Conservation (phyloP, 2,113 vertebrate species). For the Terrapene triunguis region DNA sequence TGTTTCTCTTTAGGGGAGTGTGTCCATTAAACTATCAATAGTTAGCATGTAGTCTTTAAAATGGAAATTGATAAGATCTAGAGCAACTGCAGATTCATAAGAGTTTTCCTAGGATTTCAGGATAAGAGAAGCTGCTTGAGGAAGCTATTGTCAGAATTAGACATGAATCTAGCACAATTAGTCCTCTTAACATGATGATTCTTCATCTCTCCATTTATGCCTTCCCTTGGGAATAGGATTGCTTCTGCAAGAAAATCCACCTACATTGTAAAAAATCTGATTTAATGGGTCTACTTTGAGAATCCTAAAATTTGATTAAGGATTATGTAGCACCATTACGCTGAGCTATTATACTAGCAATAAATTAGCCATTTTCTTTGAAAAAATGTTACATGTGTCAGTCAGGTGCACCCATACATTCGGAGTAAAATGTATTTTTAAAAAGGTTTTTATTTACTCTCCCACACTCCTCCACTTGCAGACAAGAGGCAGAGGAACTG, state of each 20-base stretch:
- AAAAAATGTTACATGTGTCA: neutral
- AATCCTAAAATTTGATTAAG: neutral
- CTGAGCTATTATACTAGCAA: neutral
- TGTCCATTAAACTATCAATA: neutral
- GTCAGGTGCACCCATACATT: neutral
- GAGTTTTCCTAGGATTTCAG: neutral
- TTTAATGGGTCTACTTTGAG: neutral
- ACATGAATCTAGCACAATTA: neutral
- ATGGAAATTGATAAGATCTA: neutral
- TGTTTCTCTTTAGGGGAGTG: neutral
- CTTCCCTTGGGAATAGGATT: neutral
- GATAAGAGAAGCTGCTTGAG: neutral
- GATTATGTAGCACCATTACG: neutral
- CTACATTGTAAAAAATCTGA: neutral
- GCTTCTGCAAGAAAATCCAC: neutral
- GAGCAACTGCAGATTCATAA: neutral
- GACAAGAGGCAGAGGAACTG: neutral
- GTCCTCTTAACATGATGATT: neutral
- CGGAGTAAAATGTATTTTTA: neutral
- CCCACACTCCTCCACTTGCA: neutral
- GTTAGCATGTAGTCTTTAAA: neutral
- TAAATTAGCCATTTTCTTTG: neutral
- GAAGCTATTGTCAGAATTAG: neutral
- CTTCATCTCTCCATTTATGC: neutral
- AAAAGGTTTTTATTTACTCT: neutral